A percentile compares a stretch with the other conserved stretches of the same genome.
Conservation (phyloP, 2,888 invertebrate species). For the Pecten maximus region DNA sequence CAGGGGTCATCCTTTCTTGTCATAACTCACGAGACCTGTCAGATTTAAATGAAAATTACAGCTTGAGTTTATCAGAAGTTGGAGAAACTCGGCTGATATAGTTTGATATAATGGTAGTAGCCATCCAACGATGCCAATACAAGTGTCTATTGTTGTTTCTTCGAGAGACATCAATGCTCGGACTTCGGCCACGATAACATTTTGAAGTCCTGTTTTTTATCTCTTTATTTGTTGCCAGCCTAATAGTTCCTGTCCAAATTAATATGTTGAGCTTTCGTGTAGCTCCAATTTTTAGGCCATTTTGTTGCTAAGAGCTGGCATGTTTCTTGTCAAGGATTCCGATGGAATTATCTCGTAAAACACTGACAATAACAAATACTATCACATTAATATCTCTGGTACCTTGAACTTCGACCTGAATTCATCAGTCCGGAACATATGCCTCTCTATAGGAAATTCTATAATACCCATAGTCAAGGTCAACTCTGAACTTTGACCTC, state of each 20-base stretch:
- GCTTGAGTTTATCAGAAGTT: conserved; percentile 21
- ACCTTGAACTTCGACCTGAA: background rate
- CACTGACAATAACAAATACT: background rate
- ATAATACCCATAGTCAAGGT: background rate
- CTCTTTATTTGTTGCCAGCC: background rate
- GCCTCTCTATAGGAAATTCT: background rate
- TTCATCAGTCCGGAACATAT: background rate
- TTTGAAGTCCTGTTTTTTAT: background rate
- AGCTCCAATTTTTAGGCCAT: conserved; percentile 20
- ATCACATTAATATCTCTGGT: background rate
- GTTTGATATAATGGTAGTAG: background rate
- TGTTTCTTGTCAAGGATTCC: background rate
- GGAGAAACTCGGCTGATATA: conserved; percentile 1
- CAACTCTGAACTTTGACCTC: background rate
- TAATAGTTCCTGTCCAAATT: conserved; percentile 12
- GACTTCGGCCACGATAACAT: background rate
- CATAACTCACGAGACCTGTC: conserved; percentile 45
- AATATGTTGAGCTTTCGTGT: conserved; percentile 11
- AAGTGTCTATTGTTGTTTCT: background rate
- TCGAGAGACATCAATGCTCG: background rate
- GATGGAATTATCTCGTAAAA: conserved; percentile 12
- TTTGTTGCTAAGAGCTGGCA: background rate
- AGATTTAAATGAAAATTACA: conserved; percentile 50
- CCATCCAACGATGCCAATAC: background rate
- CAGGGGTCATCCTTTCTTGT: conserved; percentile 39